phyloP scores from a whole-genome alignment of 2,797 vertebrate species.

The Pseudocheirus occidentalis region DNA sequence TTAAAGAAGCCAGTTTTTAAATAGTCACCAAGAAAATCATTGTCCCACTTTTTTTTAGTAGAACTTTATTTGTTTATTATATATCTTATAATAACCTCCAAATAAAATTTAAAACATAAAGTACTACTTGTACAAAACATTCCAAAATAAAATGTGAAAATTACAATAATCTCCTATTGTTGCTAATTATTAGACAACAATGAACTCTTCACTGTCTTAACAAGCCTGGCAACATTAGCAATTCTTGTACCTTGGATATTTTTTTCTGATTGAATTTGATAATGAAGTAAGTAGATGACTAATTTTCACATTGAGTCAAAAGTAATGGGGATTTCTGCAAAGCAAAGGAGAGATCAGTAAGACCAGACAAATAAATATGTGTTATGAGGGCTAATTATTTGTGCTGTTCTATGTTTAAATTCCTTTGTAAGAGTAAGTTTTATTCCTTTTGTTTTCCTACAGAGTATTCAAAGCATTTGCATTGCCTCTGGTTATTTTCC shows the following conservation, averaged over 20 bases:
- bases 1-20: constrained; percentile 45
- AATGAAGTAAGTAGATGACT: neutral
- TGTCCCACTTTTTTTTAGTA: neutral
- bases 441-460: neutral
- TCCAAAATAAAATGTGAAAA: neutral
- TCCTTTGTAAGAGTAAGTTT: neutral
- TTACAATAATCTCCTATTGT: neutral
- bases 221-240: neutral
- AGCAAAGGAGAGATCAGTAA: neutral
- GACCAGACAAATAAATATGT: neutral
- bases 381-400: neutral
- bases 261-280: neutral
- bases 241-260: neutral
- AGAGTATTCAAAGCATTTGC: neutral
- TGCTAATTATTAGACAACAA: constrained; percentile 14
- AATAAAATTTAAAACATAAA: constrained; percentile 21
- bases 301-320: neutral
- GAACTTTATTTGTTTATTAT: constrained; percentile 11
- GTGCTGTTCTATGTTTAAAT: neutral
- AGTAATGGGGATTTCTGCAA: neutral
- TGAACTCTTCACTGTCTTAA: neutral
- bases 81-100: neutral
- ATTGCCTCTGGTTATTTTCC: neutral
- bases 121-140: neutral
- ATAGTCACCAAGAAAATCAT: neutral